A percentile compares a stretch with the other conserved stretches of the same genome.
These are phyloP conservation scores for Aplodontia rufa DNA, from an alignment of 2,113 vertebrate genomes.

Conservation along the genomic window DNA sequence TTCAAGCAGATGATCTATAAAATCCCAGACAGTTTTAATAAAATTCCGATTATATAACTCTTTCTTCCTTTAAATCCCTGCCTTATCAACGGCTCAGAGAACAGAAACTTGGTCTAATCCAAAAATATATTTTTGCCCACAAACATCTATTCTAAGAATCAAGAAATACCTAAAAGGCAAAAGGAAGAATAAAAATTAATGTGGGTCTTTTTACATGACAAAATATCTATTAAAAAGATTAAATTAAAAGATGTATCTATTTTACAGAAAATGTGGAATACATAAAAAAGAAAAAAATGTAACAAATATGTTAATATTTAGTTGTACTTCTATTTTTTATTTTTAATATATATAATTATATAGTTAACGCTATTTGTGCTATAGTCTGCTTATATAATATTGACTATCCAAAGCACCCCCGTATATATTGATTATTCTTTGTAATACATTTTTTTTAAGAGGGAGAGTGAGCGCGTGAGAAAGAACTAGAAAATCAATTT, in stretches of 20 bases:
- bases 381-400: not conserved
- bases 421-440: not conserved
- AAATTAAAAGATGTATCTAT: not conserved
- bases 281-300: not conserved
- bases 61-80: slow-evolving; percentile 69
- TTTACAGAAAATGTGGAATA: slow-evolving; percentile 34
- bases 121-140: not conserved
- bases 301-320: slow-evolving; percentile 33
- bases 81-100: slow-evolving; percentile 74
- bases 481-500: no score
- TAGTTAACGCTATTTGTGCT: not conserved
- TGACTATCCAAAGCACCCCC: not conserved
- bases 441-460: no score
- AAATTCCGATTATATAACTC: slow-evolving; percentile 73
- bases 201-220: not conserved
- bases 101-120: slow-evolving; percentile 71
- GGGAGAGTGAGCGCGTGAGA: no score
- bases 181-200: slow-evolving; percentile 45
- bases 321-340: not conserved
- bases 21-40: slow-evolving; percentile 76
- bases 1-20: slow-evolving; percentile 68
- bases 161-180: slow-evolving; percentile 54
- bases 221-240: slow-evolving; percentile 34
- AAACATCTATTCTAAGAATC: slow-evolving; percentile 60
- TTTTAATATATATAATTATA: not conserved